Evolutionary conservation across 1,140 invertebrate species (phyloP).

Genomic region (Cataglyphis hispanica): DNA sequence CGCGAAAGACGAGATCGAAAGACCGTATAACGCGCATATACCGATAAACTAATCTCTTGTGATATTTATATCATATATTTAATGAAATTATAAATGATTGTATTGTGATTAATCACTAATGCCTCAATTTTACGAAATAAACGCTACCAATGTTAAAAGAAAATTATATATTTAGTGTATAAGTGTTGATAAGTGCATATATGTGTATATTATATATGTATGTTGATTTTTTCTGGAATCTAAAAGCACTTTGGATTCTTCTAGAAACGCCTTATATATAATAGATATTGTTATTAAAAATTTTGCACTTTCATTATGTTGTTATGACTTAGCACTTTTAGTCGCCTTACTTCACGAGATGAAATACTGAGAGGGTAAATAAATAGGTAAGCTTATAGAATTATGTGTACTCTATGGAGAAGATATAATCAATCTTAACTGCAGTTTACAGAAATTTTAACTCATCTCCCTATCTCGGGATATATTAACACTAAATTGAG

Average conservation of each 20-base stretch:
- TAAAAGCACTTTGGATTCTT: background rate
- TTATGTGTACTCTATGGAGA: constrained; percentile 43
- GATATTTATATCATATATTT: constrained; percentile 59
- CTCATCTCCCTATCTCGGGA: constrained; percentile 36
- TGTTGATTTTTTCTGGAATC: background rate
- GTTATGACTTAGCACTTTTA: constrained; percentile 37
- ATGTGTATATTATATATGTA: background rate
- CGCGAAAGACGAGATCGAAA: background rate
- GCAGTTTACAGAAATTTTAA: constrained; percentile 46
- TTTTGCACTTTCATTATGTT: constrained; percentile 27
- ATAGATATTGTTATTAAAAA: constrained; percentile 5
- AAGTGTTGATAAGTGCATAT: background rate
- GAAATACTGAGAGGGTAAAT: constrained; percentile 46
- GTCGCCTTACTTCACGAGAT: constrained; percentile 30
- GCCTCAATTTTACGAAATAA: constrained; percentile 42
- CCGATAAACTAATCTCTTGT: constrained; percentile 47
- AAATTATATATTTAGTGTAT: constrained; percentile 37
- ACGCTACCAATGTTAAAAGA: constrained; percentile 28
- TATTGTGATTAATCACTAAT: constrained; percentile 49
- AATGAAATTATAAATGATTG: constrained; percentile 46
- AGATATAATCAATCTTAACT: constrained; percentile 53
- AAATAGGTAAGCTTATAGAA: constrained; percentile 50
- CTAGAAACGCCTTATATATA: background rate
- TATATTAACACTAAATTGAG: constrained; percentile 52
- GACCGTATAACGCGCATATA: constrained; percentile 24